Base-by-base conservation (phyloP, 2,113 vertebrate species). In the Calypte anna region DNA sequence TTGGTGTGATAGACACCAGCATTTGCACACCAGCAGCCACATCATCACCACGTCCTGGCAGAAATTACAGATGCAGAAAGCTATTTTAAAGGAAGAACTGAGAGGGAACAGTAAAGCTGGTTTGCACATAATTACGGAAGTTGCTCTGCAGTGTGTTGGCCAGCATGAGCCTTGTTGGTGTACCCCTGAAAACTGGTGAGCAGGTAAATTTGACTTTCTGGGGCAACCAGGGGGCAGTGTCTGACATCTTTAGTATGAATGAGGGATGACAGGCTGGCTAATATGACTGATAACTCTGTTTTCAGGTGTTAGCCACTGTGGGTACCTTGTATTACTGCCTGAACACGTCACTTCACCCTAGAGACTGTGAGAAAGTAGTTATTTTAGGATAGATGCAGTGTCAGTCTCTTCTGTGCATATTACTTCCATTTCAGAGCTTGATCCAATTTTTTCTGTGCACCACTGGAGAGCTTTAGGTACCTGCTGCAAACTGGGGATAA, bases 21-120 rank as follows among this genome's bases (percentile, higher is more conserved):
- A 38, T 46, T 40, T 33, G 30, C 58, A 11, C 0, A 0, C 11
- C 72, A 70, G 20, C 1, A 3, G 27, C 54, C 10, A 8, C n/a
- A 33, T 18, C 25, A 3, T 77, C 2, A 1, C 33, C 72, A 48
- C 1, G 0, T 48, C 72, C 46, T 59, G 68, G 72, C 44, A 80
- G 51, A 76, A 82, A 58, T 46, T 62, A 69, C 11, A 76, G 59
- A 16, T 14, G 36, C n/a, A 22, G n/a, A 57, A 12, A 16, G 19
- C 8, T 64, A 44, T 54, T 85, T 82, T 62, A 68, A 79, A 27
- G n/a, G 15, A 54, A 27, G 10, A 69, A 25, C 20, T 46, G 44
- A 63, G 14, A 4, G 3, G 1, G 22, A 7, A 20, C 5, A 40
- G 78, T 53, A 72, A 93, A 79, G 20, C 15, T 79, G 20, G 3